Conservation (phyloP, 2,797 vertebrate species). For the Gambelia wislizenii region DNA sequence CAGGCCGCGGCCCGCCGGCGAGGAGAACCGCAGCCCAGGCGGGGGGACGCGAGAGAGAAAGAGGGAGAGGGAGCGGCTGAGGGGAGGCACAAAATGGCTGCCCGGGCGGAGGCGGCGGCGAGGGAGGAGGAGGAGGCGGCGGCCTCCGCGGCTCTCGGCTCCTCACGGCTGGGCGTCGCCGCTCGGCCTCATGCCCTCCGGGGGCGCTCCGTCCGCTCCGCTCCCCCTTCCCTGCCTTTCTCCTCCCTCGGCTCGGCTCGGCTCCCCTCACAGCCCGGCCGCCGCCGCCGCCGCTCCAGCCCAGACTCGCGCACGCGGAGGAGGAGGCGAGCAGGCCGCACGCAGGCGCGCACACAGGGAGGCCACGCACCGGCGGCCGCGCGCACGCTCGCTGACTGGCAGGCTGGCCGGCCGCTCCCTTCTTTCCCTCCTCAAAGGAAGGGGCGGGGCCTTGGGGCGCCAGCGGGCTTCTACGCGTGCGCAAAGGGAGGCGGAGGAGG, state of each 20-base stretch:
- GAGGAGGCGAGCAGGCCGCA: background rate
- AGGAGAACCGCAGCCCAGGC: conserved; percentile 1
- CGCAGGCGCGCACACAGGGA: too few relatives aligned
- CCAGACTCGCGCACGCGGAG: background rate
- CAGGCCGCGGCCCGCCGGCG: too few relatives aligned
- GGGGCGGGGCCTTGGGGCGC: too few relatives aligned
- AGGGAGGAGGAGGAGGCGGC: background rate
- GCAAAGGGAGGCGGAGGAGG: too few relatives aligned
- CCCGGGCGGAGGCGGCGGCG: conserved; percentile 52
- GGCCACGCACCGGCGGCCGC: background rate
- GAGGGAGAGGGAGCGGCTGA: background rate
- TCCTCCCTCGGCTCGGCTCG: conserved; percentile 33
- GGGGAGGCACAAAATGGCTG: conserved; percentile 78
- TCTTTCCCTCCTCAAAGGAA: too few relatives aligned
- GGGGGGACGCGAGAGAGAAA: background rate
- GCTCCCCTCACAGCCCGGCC: conserved; percentile 47
- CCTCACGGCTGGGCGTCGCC: background rate
- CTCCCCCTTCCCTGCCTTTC: background rate
- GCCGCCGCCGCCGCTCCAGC: background rate
- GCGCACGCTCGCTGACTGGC: conserved; percentile 38
- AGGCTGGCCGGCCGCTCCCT: background rate
- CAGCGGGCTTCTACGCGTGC: too few relatives aligned
- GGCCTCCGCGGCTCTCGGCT: background rate
- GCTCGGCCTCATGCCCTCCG: background rate
- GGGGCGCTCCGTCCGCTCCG: conserved; percentile 23